phyloP scores from a whole-genome alignment of 2,888 invertebrate species.

The Metallyticus violacea region DNA sequence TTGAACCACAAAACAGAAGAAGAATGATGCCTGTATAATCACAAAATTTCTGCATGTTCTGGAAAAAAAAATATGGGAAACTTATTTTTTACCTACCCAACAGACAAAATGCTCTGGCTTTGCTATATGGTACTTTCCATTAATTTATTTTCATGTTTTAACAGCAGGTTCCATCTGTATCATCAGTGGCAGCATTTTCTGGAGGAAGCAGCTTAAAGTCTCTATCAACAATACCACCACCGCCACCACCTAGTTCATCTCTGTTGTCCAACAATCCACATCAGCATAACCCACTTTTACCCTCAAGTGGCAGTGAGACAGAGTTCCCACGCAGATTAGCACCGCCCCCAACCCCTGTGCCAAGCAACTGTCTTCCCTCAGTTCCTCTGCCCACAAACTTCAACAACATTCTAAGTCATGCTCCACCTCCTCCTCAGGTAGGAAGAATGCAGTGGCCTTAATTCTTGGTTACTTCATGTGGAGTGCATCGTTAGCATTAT shows the following conservation, averaged over 20 bases:
- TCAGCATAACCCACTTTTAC: neutral
- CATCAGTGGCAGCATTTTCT: neutral
- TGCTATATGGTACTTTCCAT: too few species aligned
- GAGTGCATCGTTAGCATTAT: too few species aligned
- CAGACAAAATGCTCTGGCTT: too few species aligned
- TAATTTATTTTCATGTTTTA: neutral
- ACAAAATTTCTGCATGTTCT: too few species aligned
- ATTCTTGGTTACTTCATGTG: too few species aligned
- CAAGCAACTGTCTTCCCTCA: constrained; percentile 5
- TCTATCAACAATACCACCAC: neutral
- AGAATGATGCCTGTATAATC: too few species aligned
- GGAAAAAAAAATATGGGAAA: too few species aligned
- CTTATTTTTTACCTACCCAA: too few species aligned
- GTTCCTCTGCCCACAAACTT: constrained; percentile 11
- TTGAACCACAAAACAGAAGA: too few species aligned
- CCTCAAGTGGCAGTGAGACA: neutral
- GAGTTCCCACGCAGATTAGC: neutral
- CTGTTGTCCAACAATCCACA: neutral
- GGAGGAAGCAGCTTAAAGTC: neutral
- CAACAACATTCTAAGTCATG: constrained; percentile 5
- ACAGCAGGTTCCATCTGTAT: neutral
- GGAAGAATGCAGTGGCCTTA: constrained; percentile 27
- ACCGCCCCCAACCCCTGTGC: neutral
- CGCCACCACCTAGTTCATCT: neutral
- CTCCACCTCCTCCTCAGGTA: constrained; percentile 21